A percentile compares a stretch with the other conserved stretches of the same genome.
Conservation (phyloP, 1,140 invertebrate genomes). For the Sarcophaga peregrina region DNA sequence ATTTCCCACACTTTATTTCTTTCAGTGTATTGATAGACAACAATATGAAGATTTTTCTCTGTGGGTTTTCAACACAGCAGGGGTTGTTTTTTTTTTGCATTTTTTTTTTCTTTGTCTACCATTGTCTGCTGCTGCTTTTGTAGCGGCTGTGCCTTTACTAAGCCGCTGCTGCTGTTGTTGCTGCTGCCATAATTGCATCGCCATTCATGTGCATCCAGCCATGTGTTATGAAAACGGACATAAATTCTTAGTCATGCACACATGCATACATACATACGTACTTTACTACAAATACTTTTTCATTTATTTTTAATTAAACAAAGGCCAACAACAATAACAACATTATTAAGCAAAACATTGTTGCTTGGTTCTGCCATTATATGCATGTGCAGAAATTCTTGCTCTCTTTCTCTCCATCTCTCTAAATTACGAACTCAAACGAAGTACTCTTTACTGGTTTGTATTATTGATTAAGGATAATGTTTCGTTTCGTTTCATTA, state of each 20-base stretch:
- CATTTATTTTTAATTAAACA: no score
- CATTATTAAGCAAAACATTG: neutral
- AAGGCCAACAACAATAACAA: no score
- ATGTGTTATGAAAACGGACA: neutral
- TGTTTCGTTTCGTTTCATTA: constrained; percentile 2
- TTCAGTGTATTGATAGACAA: neutral
- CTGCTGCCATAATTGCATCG: neutral
- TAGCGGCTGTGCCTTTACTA: no score
- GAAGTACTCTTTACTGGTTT: neutral
- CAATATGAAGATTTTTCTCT: neutral
- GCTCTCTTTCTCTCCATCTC: neutral
- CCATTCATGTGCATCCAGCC: neutral
- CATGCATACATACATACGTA: no score
- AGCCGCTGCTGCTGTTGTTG: neutral
- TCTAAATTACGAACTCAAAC: neutral
- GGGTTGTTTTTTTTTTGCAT: neutral
- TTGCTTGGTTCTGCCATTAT: neutral
- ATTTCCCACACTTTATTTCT: neutral
- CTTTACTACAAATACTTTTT: no score
- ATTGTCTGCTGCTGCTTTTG: no score
- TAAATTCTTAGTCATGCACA: no score
- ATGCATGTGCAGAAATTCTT: constrained; percentile 9
- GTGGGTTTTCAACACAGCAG: neutral
- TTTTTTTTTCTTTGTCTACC: no score
- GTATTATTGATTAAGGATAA: neutral